Base-by-base conservation (phyloP, 2,888 invertebrate genomes). In the Baccha elongata region DNA sequence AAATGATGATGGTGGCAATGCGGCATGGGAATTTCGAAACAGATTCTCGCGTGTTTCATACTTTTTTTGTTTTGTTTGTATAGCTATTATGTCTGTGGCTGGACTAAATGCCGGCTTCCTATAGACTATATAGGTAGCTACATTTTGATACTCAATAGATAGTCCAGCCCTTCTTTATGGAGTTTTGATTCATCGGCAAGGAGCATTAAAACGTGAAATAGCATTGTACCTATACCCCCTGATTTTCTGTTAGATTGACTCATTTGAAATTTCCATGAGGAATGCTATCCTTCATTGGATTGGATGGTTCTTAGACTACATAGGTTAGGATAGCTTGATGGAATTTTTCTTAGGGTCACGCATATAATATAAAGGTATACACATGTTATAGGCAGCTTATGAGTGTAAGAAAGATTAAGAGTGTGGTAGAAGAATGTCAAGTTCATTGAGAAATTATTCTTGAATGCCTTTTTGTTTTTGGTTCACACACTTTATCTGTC, bases 191-290 rank as follows among this genome's bases (percentile, higher is more conserved):
- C 37, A 40, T 58, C n/a, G 21, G 32, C 10, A 17, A 29, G n/a
- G 60, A 29, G 40, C n/a, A 40, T 15, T 29, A 23, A 48, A 17
- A 40, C 26, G 50, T 58, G 4, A 26, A 58, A 71, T 76, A 55
- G 53, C 44, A n/a, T n/a, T n/a, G n/a, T n/a, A n/a, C n/a, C n/a
- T n/a, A n/a, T n/a, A 32, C 10, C 11, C 21, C 23, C 15, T 64
- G 15, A 15, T 58, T 55, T 37, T 37, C 21, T 4, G 15, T 32
- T 21, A 68, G 60, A 60, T 83, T 83, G 83, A 83, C 72, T 83
- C 83, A 83, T 78, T 83, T 83, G 78, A 83, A 78, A 78, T 83
- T 83, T 78, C 55, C 83, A 78, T 83, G 83, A 83, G 48, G 67
- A 68, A 52, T n/a, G n/a, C n/a, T n/a, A n/a, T 83, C 72, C 37